Evolutionary conservation across 1,140 invertebrate genomes (phyloP), one percentile per base, ranked within the genome.

Genomic region (Zophobas morio): DNA sequence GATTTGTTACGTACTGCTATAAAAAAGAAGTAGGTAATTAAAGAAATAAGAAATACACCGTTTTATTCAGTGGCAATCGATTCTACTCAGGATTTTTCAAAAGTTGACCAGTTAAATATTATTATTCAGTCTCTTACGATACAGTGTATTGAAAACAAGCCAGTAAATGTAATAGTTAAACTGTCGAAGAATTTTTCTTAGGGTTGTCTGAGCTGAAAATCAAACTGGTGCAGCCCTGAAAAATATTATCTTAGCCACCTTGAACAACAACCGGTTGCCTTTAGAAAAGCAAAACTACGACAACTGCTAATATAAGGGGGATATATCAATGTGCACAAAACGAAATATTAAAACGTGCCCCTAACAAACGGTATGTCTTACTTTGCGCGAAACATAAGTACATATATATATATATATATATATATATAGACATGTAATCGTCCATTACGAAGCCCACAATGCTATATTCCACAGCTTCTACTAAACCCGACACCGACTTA

Each of bases 31-130:
- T 2, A 73, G 33, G 2, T 53, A 46, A 8, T 54, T 36, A 20
- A 74, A 2, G 2, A 57, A 56, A 20, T 75, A 2, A 75, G n/a
- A 46, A 6, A 2, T 35, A 2, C 5, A 6, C 56, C 36, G 35
- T 72, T 75, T 75, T 75, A 42, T 75, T 49, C 54, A 4, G 47
- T 66, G 20, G 66, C 66, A 2, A 63, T 75, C 32, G 74, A 63
- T 42, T 42, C 6, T 35, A 63, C 56, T 6, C 57, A 75, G 35
- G 74, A 75, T 37, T 46, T 75, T 8, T 53, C 73, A 5, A 74
- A 74, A 32, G 40, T 74, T 39, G 53, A 74, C 34, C 73, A 74
- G 40, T 8, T 75, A 54, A 20, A 20, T 20, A 20, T 56, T 49
- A 39, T 74, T 74, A 37, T 5, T 35, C 6, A 46, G 6, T 72